Percentiles rank a stretch among this genome's conserved stretches.
Evolutionary conservation across 2,888 invertebrate species (phyloP).

Genomic region (Apotomis turbidana): DNA sequence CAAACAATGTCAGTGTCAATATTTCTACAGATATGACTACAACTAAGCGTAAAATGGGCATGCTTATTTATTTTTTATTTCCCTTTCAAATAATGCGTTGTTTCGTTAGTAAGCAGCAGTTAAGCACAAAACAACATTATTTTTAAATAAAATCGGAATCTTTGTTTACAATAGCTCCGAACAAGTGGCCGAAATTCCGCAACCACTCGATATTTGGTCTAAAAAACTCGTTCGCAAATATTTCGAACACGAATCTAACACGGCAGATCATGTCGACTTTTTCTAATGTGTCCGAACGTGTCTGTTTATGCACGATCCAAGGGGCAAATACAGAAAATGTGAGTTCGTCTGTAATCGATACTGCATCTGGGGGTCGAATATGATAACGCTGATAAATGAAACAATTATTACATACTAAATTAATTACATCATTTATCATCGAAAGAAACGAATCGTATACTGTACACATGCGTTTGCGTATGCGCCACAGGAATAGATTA

Average conservation of each 20-base stretch:
- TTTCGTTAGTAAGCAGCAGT: slow-evolving; percentile 3
- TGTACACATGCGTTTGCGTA: too few species aligned
- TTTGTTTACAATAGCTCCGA: slow-evolving; percentile 20
- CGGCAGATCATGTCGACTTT: slow-evolving; percentile 48
- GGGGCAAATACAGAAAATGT: slow-evolving; percentile 35
- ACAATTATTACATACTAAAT: neutral
- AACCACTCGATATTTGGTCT: slow-evolving; percentile 41
- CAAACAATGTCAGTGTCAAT: too few species aligned
- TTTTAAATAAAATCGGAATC: slow-evolving; percentile 12
- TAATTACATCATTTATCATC: too few species aligned
- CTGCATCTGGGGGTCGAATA: slow-evolving; percentile 35
- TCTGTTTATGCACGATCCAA: slow-evolving; percentile 65
- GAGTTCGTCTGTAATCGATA: slow-evolving; percentile 39
- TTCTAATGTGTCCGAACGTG: slow-evolving; percentile 58
- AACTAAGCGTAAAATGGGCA: neutral
- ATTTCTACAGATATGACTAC: neutral
- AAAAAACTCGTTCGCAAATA: slow-evolving; percentile 46
- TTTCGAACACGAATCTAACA: slow-evolving; percentile 51
- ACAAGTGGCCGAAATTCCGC: slow-evolving; percentile 45
- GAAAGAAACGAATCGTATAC: too few species aligned
- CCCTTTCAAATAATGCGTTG: neutral
- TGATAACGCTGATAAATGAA: neutral
- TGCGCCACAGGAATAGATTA: too few species aligned
- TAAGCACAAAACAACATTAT: slow-evolving; percentile 17
- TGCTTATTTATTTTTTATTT: slow-evolving; percentile 1